These are phyloP conservation scores for Sebastes steindachneri DNA, from an alignment of 2,797 vertebrate species.

Conservation along the genomic window DNA sequence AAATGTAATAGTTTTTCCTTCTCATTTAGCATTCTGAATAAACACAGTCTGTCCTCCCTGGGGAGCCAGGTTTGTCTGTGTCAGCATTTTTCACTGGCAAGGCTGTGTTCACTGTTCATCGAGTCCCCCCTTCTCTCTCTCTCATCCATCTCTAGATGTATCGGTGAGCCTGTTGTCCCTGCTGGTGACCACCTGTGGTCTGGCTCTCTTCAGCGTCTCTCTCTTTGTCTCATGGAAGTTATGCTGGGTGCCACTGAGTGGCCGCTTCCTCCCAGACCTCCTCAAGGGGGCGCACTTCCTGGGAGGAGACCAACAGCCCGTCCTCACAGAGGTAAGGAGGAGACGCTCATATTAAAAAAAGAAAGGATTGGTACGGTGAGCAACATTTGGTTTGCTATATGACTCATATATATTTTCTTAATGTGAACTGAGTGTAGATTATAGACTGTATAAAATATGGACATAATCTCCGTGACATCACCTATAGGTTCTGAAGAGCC, in stretches of 20 bases:
- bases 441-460: not conserved
- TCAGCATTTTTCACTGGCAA: conserved; percentile 1
- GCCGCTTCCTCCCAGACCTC: conserved; percentile 87
- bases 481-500: not conserved
- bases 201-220: conserved; percentile 95
- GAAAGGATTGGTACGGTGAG: not conserved
- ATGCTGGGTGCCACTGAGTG: conserved; percentile 96
- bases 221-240: conserved; percentile 99
- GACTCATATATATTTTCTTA: not conserved
- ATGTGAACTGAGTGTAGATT: not conserved
- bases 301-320: conserved; percentile 87
- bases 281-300: conserved; percentile 88
- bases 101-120: conserved; percentile 21
- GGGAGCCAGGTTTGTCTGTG: conserved; percentile 8
- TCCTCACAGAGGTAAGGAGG: conserved; percentile 85
- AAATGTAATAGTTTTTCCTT: not conserved
- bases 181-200: conserved; percentile 95
- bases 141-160: conserved; percentile 83
- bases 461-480: not conserved
- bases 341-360: not conserved
- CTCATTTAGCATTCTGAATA: conserved; percentile 14
- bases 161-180: conserved; percentile 95
- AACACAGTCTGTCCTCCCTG: conserved; percentile 25
- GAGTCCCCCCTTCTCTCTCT: not conserved
- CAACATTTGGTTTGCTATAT: not conserved